A percentile compares a stretch with the other conserved stretches of the same genome.
Conservation (phyloP, 2,888 invertebrate species). For the Smittia sp. region DNA sequence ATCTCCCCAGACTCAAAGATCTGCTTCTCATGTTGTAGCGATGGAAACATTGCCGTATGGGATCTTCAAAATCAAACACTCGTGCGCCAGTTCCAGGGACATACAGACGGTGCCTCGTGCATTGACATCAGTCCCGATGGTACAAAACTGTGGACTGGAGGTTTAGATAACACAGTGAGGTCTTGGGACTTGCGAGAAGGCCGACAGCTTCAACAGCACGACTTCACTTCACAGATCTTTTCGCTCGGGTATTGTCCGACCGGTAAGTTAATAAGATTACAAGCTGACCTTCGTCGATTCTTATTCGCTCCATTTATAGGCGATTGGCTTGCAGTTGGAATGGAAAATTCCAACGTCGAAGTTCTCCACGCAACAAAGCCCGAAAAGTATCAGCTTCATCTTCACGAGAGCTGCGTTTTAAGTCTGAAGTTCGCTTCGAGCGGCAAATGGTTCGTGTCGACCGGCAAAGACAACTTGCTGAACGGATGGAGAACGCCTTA, state of each 20-base stretch:
- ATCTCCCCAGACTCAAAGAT: conserved; percentile 96
- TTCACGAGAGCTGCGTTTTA: conserved; percentile 96
- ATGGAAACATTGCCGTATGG: conserved; percentile 98
- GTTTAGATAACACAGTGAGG: conserved; percentile 93
- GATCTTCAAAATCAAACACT: conserved; percentile 86
- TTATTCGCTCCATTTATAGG: conserved; percentile 53
- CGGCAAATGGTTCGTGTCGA: conserved; percentile 98
- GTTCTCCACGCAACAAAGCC: conserved; percentile 86
- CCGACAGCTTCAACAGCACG: conserved; percentile 89
- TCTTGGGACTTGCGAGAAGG: conserved; percentile 96
- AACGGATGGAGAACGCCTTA: conserved; percentile 98
- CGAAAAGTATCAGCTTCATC: conserved; percentile 92
- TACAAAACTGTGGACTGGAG: conserved; percentile 86
- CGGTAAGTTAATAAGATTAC: conserved; percentile 52
- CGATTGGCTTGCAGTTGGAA: conserved; percentile 96
- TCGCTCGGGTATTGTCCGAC: conserved; percentile 89
- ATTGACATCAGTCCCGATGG: conserved; percentile 96
- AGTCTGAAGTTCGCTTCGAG: conserved; percentile 92
- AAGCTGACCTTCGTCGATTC: background rate
- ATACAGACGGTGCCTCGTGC: conserved; percentile 96
- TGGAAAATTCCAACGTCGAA: conserved; percentile 97
- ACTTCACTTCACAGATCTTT: conserved; percentile 88
- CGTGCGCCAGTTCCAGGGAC: conserved; percentile 91
- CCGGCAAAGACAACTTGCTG: conserved; percentile 96
- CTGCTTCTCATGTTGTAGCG: conserved; percentile 98